Evolutionary conservation across 2,113 vertebrate genomes (phyloP), one percentile per base, ranked within the genome.

Genomic region (Eleginops maclovinus): DNA sequence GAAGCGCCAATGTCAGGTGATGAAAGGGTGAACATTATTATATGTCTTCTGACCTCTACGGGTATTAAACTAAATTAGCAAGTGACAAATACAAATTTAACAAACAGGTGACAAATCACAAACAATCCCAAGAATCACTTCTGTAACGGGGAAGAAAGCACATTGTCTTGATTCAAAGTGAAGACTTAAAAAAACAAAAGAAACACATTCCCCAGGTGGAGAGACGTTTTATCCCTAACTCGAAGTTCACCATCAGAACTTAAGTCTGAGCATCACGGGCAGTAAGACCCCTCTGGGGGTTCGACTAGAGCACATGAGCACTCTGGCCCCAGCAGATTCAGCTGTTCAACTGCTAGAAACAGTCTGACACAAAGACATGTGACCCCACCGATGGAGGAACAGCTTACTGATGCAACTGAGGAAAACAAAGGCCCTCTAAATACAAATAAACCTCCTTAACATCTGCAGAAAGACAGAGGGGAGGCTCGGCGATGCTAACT

Each of bases 341-440:
- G 85, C 82, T 84, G 85, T 86, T 60, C 66, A 72, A 79, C 82
- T 63, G 73, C 67, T 76, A 36, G 66, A 68, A 78, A 87, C 75
- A 54, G 88, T 79, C 59, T 76, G 79, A 77, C 75, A 64, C 81
- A 72, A 77, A 90, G 81, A 69, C 85, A 87, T 86, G 67, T 79
- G 88, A 81, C 68, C 79, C 77, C 43, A 19, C 31, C n/a, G 46
- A 56, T 58, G 55, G 60, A 68, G 65, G 62, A 78, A 72, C 86
- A 80, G 86, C 86, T 89, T 82, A 84, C 89, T 79, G 75, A 86
- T 91, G 86, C 87, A 87, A 88, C 81, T 70, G 86, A 79, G 73
- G 72, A 91, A 90, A 92, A 90, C 77, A 88, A 90, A 83, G 50
- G 51, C 75, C 63, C 54, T 83, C 87, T 66, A 85, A 90, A 88